Conservation (phyloP, 2,113 vertebrate genomes). For the Bufo bufo region DNA sequence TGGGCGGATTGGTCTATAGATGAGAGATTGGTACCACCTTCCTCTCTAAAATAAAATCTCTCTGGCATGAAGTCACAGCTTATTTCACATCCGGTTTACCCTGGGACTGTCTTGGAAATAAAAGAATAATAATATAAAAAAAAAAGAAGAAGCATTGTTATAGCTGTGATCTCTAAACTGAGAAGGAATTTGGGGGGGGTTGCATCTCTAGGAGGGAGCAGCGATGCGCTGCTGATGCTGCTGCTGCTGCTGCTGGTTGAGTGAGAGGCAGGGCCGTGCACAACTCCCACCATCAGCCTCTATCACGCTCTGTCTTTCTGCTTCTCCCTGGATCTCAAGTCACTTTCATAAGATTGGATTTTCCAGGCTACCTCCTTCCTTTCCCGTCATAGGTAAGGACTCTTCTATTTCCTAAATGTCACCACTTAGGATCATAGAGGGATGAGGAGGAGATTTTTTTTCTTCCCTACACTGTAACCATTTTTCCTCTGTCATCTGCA, state of each 20-base stretch:
- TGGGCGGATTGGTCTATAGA: constrained; percentile 68
- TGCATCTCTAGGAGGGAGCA: constrained; percentile 67
- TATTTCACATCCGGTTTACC: constrained; percentile 88
- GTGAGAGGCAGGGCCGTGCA: constrained; percentile 82
- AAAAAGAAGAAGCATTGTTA: constrained; percentile 74
- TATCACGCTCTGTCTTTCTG: constrained; percentile 70
- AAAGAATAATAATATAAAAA: neutral
- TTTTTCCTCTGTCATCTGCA: constrained; percentile 62
- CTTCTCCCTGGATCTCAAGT: constrained; percentile 47
- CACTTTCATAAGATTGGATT: constrained; percentile 59
- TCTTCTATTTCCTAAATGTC: constrained; percentile 53
- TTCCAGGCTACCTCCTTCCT: constrained; percentile 66
- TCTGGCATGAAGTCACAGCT: constrained; percentile 86
- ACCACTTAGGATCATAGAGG: constrained; percentile 40
- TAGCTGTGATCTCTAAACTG: constrained; percentile 69
- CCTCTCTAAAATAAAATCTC: constrained; percentile 89
- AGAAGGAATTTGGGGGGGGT: constrained; percentile 71
- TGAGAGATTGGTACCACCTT: constrained; percentile 86
- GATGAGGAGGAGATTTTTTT: constrained; percentile 28
- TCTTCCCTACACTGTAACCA: neutral
- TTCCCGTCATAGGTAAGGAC: constrained; percentile 69
- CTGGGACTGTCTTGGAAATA: constrained; percentile 80
- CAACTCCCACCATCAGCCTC: constrained; percentile 74
- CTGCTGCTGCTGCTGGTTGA: constrained; percentile 77
- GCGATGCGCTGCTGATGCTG: constrained; percentile 75